Evolutionary conservation across 92 coral and sea anemone genomes (phyloP), one percentile per base, ranked within the genome.

Genomic region (Paramuricea clavata): DNA sequence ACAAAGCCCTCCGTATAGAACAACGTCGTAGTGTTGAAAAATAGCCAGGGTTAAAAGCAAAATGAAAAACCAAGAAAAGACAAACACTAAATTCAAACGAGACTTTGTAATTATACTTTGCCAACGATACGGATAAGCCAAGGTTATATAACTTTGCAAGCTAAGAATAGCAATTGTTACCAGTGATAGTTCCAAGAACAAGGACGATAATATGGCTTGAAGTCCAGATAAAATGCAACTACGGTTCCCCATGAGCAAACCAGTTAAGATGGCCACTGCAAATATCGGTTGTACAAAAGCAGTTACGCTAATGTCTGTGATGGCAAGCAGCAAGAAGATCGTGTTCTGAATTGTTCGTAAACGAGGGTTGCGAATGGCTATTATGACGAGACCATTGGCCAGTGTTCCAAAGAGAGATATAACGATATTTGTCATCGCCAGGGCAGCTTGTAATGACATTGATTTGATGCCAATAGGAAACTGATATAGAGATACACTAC

Each of bases 261-360:
- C 16, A 3, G 1, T n/a, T 5, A 27, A 5, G 3, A 12, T 2
- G 0, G 22, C 44, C 0, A 13, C 39, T 2, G 25, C 44, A 13
- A 0, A 67, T 67, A 11, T 67, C 23, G 74, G 41, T n/a, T 67
- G 39, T 0, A 30, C 74, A 67, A 67, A 30, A 30, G 74, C 74
- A 12, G 39, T 30, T 6, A 67, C 41, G 7, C 41, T 30, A 30
- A 67, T 2, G 23, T 67, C 74, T 30, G 74, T 35, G 74, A 67
- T 67, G 44, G 74, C 74, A 2, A 67, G 44, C 3, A 67, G n/a
- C 19, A 30, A 67, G 12, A 67, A 35, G 36, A 67, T 67, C 74
- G 44, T 67, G 44, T 27, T 67, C 41, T 67, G 41, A 30, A 17
- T 17, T 1, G 74, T 67, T 35, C 44, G 39, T 35, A 67, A 13